Base-by-base conservation (phyloP, 1,140 invertebrate species). In the Drosophila novamexicana region DNA sequence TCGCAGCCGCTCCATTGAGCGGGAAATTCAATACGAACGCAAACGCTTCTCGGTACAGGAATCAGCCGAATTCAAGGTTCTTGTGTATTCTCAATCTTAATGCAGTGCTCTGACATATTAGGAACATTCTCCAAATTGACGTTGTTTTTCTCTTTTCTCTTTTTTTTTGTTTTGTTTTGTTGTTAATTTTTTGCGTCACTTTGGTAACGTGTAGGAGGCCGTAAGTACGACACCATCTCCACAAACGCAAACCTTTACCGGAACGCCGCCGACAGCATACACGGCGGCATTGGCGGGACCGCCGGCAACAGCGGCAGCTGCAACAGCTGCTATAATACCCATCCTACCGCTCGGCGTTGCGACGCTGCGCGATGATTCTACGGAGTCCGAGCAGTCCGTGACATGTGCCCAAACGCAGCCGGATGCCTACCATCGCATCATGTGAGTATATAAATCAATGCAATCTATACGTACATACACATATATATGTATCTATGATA, bases 291-390 rank as follows among this genome's bases (percentile, higher is more conserved):
- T 92, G 90, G 80, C 90, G 83, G 90, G 81, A 77, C 91, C 91
- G 69, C 88, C 91, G 81, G 90, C 91, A 92, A 92, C 91, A 79
- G 91, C 91, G 69, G 91, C 91, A 85, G 91, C 91, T 83, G 91
- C 91, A 53, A 91, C 91, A 91, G 91, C 91, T 90, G 91, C 91
- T 50, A 92, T 92, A 78, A 92, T 92, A 64, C 91, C 91, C 29
- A 92, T 92, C 45, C 29, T 92, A 77, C 91, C 91, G 81, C 81
- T 92, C 70, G 91, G 91, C 74, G 91, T 92, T 79, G 91, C 91
- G 39, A 91, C 91, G 56, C 79, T 92, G 62, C 91, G 91, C 90
- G 91, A 92, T 92, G 91, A 92, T 88, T 92, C 91, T 74, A 92
- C 91, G 70, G 91, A 92, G 54, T 92, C 91, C 32, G 91, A 92